Conservation (phyloP, 2,888 invertebrate genomes). For the Cephus spinipes region DNA sequence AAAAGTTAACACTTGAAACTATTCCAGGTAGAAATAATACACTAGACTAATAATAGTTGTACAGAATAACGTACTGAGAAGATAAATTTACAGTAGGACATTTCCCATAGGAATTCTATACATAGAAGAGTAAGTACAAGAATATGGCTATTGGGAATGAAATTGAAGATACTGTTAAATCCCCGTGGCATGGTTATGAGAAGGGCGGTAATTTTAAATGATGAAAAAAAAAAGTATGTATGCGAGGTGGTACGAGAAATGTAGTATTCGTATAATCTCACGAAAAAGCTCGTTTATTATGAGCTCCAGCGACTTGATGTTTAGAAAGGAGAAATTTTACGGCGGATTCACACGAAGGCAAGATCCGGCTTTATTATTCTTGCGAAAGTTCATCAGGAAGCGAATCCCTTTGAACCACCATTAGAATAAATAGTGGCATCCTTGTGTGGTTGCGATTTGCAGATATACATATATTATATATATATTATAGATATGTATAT, state of each 20-base stretch:
- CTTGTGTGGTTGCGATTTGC: neutral
- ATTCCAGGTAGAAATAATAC: neutral
- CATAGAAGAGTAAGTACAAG: too few species aligned
- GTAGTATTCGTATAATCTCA: neutral
- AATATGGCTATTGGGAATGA: neutral
- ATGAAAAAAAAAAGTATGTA: neutral
- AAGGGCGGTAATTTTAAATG: neutral
- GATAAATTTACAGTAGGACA: neutral
- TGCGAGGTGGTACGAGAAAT: neutral
- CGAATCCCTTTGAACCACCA: neutral
- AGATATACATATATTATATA: neutral
- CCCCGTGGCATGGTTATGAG: neutral
- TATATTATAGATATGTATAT: neutral
- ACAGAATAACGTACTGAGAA: neutral
- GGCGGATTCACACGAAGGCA: slow-evolving; percentile 37
- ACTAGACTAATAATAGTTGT: neutral
- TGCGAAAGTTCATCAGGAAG: slow-evolving; percentile 19
- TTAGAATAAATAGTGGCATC: neutral
- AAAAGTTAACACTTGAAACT: neutral
- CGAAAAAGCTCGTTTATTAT: neutral
- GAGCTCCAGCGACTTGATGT: neutral
- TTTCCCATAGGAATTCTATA: neutral
- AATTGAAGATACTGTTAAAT: neutral
- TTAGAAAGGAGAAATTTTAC: slow-evolving; percentile 45
- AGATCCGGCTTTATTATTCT: slow-evolving; percentile 11